phyloP scores from a whole-genome alignment of 2,113 vertebrate genomes.

The Syngnathus floridae region DNA sequence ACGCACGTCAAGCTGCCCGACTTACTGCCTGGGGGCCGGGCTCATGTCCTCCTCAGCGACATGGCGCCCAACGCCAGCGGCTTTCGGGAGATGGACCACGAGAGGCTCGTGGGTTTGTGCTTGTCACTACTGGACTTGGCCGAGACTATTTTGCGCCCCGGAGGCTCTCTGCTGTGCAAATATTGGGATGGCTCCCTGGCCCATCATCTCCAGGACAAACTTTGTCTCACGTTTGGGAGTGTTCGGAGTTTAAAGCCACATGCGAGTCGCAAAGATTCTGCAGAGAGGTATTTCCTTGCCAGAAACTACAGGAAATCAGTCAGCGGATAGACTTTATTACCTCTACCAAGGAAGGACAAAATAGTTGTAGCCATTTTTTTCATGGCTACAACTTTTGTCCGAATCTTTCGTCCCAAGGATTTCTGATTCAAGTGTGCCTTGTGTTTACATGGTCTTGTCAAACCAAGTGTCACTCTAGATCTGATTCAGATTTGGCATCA shows the following conservation, averaged over 20 bases:
- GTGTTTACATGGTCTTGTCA: not conserved
- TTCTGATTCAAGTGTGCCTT: not conserved
- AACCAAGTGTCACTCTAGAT: not conserved
- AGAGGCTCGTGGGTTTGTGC: constrained; percentile 77
- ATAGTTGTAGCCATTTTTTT: not conserved
- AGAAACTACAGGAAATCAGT: constrained; percentile 62
- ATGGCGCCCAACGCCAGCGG: constrained; percentile 93
- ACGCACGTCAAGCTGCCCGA: constrained; percentile 64
- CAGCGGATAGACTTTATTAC: constrained; percentile 8
- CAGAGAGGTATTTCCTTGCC: constrained; percentile 83
- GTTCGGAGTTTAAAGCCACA: constrained; percentile 79
- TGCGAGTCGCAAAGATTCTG: constrained; percentile 85
- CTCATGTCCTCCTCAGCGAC: constrained; percentile 86
- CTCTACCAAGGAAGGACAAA: not conserved
- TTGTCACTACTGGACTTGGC: constrained; percentile 73
- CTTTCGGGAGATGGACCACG: constrained; percentile 83
- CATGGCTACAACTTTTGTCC: not conserved
- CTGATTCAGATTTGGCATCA: not conserved
- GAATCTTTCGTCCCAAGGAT: not conserved
- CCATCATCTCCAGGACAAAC: constrained; percentile 66
- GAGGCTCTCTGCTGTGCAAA: constrained; percentile 83
- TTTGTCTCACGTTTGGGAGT: constrained; percentile 69
- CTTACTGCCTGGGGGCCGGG: constrained; percentile 74
- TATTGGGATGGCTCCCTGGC: constrained; percentile 83
- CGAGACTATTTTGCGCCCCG: constrained; percentile 65